Base-by-base conservation (phyloP, 1,140 invertebrate species). In the Dinoponera quadriceps region DNA sequence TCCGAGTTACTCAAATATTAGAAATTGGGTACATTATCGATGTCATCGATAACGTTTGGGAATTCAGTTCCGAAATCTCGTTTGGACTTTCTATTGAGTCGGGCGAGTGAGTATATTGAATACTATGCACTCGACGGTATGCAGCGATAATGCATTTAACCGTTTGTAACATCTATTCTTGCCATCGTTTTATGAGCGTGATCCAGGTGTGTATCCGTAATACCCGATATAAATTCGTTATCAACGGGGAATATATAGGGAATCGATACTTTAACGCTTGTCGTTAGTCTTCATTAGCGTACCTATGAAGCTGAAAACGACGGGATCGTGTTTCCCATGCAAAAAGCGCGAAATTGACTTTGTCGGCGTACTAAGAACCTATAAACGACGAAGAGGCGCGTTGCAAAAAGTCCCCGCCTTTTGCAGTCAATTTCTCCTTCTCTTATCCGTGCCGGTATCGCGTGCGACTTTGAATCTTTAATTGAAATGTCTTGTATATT, bases 241-340 rank as follows among this genome's bases (percentile, higher is more conserved):
- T 54, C 48, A 54, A 16, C 62, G 11, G 9, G 16, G 29, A 77
- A 77, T 44, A 44, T 44, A 44, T 77, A 66, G 73, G 29, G 48
- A 77, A 77, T 77, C 62, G 62, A 68, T 38, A 29, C 74, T 77
- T 77, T 77, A 77, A 77, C 74, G 62, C 18, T 49, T 48, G 20
- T 77, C 60, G 74, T 77, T 77, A 77, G 74, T 66, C 74, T 68
- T 77, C 62, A 66, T 77, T 77, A 77, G 44, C 60, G 62, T 68
- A 25, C 62, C 55, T 77, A 68, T 77, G 74, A 77, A 48, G 25
- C 38, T n/a, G 57, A 13, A 74, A 38, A 68, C 48, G 60, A 65
- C 62, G 44, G 20, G 60, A 66, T 77, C 62, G 48, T 68, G 62
- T 77, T 77, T 77, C 66, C 74, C 51, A 68, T 77, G 72, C 72